Evolutionary conservation across 2,113 vertebrate species (phyloP).

Genomic region (Brachypteracias leptosomus): DNA sequence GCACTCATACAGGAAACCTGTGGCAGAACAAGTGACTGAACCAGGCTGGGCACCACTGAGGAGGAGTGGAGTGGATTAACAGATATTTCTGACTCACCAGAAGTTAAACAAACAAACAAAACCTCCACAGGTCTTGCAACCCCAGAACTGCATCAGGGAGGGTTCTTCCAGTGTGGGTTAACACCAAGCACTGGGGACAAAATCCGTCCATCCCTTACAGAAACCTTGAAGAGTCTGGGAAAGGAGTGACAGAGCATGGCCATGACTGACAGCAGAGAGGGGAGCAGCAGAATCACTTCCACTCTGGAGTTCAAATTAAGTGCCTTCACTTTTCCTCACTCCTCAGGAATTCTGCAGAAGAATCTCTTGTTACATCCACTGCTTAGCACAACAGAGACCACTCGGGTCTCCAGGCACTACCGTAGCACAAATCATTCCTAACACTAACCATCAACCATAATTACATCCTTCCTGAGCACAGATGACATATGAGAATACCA

Average conservation of each 20-base stretch:
- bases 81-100: constrained; percentile 1
- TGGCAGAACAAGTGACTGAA: background rate
- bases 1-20: background rate
- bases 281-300: background rate
- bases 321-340: background rate
- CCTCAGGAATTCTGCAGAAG: constrained; percentile 19
- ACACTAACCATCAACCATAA: constrained; percentile 15
- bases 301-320: background rate
- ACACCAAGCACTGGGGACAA: background rate
- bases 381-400: constrained; percentile 6
- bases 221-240: background rate
- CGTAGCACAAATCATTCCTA: constrained; percentile 22
- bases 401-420: constrained; percentile 7
- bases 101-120: background rate
- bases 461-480: constrained; percentile 47
- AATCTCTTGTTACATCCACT: background rate
- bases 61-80: background rate
- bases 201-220: background rate
- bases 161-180: background rate
- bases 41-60: background rate
- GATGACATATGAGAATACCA: constrained; percentile 11
- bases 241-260: background rate
- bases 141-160: background rate
- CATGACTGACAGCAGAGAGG: background rate
- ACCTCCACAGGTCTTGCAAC: background rate